Evolutionary conservation across 2,888 invertebrate species (phyloP).

Genomic region (Limenitis arthemis): DNA sequence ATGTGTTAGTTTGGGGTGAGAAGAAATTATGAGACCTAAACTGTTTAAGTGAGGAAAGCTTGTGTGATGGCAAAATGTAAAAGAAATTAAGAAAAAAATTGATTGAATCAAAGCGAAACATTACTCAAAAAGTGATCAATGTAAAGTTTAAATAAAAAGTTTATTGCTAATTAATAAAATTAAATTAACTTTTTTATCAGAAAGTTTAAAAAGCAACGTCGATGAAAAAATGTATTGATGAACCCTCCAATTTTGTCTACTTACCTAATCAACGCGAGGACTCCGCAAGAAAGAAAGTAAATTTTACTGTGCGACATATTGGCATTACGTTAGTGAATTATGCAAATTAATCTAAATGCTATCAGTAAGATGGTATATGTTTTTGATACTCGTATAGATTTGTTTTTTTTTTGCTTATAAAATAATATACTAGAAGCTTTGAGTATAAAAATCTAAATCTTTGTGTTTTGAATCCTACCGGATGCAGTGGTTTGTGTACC

Average conservation of each 20-base stretch:
- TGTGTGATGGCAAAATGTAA: slow-evolving; percentile 39
- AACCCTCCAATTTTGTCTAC: slow-evolving; percentile 58
- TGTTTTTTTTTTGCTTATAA: slow-evolving; percentile 18
- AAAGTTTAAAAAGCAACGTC: slow-evolving; percentile 52
- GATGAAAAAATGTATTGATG: slow-evolving; percentile 42
- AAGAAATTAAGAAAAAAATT: slow-evolving; percentile 46
- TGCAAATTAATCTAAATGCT: slow-evolving; percentile 43
- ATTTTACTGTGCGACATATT: slow-evolving; percentile 67
- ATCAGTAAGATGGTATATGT: slow-evolving; percentile 10
- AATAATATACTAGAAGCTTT: too few relatives aligned
- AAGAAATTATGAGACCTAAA: slow-evolving; percentile 33
- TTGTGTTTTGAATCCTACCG: too few relatives aligned
- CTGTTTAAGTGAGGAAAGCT: slow-evolving; percentile 43
- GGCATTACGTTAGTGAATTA: slow-evolving; percentile 42
- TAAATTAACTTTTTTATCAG: slow-evolving; percentile 37
- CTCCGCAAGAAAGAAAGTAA: slow-evolving; percentile 72
- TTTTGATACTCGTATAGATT: slow-evolving; percentile 20
- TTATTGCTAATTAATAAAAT: slow-evolving; percentile 40
- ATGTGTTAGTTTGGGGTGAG: slow-evolving; percentile 19
- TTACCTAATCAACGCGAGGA: slow-evolving; percentile 71
- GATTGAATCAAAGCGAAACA: slow-evolving; percentile 69
- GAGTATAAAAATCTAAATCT: too few relatives aligned
- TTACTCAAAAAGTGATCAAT: slow-evolving; percentile 52
- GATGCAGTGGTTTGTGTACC: too few relatives aligned
- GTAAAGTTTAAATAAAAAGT: slow-evolving; percentile 40